Evolutionary conservation across 2,797 vertebrate genomes (phyloP), one percentile per base, ranked within the genome.

Genomic region (Oryzias dopingdopingensis): DNA sequence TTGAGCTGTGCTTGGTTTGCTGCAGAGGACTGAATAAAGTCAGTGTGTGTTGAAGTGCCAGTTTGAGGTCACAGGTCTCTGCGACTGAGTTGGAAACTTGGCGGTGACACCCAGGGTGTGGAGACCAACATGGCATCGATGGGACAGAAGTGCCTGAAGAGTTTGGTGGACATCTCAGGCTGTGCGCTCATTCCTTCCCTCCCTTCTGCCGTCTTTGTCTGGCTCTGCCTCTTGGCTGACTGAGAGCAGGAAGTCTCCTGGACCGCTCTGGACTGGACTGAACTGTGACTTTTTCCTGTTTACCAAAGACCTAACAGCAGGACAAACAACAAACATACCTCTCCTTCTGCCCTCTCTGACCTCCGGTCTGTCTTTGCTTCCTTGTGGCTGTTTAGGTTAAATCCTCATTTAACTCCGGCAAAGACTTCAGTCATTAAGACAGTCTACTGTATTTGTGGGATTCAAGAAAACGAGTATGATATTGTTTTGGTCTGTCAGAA

Each of bases 281-380:
- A 64, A 62, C 58, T 14, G 5, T 47, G 32, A 48, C 70, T 81
- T 72, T 82, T 86, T 87, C 84, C 81, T 84, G 82, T 89, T 88
- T 82, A 85, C 80, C 42, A 67, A 76, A 48, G 8, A 54, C 52
- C 58, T 0, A 12, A 76, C 69, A 49, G 57, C 58, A 55, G 77
- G 73, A 18, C 54, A 47, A 12, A 40, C 41, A 16, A 8, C 68
- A 62, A 81, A 85, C 75, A 81, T 43, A 43, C 59, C 67, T 64
- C 71, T 55, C 26, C 26, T 70, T 67, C 65, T 59, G 72, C 52
- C 52, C 52, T 61, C 46, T 53, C 26, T 67, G 47, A 61, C 64
- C 65, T 65, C 24, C 14, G 32, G 32, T 56, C 61, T 65, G 50
- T 70, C 68, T 74, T 63, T 49, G 74, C 59, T 77, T 77, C 64